phyloP scores from a whole-genome alignment of 2,113 vertebrate genomes.

The Pedetes capensis region DNA sequence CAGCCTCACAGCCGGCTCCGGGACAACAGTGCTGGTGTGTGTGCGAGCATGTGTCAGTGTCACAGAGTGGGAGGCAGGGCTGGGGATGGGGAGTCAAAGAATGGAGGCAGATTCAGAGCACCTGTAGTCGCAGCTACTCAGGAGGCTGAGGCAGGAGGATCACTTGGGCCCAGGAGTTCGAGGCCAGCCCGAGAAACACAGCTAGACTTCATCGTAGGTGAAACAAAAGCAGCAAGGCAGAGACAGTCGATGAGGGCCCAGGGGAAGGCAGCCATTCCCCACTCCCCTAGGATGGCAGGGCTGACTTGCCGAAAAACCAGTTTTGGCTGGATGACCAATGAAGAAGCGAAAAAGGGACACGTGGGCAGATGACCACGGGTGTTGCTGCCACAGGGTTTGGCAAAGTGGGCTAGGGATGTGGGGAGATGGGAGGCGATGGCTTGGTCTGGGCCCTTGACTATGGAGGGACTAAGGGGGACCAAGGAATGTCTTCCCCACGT shows the following conservation, averaged over 20 bases:
- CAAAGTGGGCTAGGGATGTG: neutral
- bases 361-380: neutral
- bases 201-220: no score
- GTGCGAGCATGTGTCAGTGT: neutral
- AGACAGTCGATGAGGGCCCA: neutral
- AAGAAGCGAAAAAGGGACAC: neutral
- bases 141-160: no score
- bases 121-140: neutral
- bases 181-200: neutral
- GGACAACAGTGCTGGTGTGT: neutral
- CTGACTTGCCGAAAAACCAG: neutral
- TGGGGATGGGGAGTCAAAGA: neutral
- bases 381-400: neutral
- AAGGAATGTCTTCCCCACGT: no score
- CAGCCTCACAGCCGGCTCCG: neutral
- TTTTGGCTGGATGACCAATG: neutral
- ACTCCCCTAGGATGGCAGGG: neutral
- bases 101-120: neutral
- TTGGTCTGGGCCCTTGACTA: neutral
- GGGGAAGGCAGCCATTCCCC: neutral
- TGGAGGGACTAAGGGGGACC: neutral
- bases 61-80: accelerated
- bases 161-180: neutral
- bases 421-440: accelerated
- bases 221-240: neutral